Evolutionary conservation across 1,140 invertebrate species (phyloP).

Genomic region (Drosophila navojoa): DNA sequence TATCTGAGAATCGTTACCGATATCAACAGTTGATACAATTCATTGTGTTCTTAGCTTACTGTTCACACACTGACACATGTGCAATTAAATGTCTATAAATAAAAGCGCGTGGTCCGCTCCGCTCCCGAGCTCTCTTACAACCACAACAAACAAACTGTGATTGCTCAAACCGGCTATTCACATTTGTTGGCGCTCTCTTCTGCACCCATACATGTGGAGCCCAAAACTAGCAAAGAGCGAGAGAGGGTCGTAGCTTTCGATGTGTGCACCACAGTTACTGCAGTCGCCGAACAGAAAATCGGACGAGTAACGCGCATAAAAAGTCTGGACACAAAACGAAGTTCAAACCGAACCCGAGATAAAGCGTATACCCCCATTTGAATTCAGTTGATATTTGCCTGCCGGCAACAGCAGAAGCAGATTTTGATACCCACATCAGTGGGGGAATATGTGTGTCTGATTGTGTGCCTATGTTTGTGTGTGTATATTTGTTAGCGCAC

Average conservation of each 20-base stretch:
- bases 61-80: slow-evolving; percentile 5
- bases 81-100: slow-evolving; percentile 34
- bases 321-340: slow-evolving; percentile 62
- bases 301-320: slow-evolving; percentile 26
- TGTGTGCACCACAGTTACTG: slow-evolving; percentile 41
- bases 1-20: slow-evolving; percentile 11
- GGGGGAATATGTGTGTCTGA: slow-evolving; percentile 34
- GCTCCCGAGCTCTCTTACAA: slow-evolving; percentile 12
- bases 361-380: slow-evolving; percentile 36
- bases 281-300: slow-evolving; percentile 35
- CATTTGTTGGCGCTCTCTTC: slow-evolving; percentile 29
- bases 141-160: slow-evolving; percentile 20
- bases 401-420: slow-evolving; percentile 58
- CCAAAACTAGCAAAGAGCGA: slow-evolving; percentile 11
- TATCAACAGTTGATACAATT: slow-evolving; percentile 43
- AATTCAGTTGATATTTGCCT: slow-evolving; percentile 70
- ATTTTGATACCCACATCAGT: slow-evolving; percentile 26
- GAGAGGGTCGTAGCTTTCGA: slow-evolving; percentile 17
- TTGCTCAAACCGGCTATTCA: slow-evolving; percentile 46
- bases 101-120: slow-evolving; percentile 31
- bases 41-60: slow-evolving; percentile 29
- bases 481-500: slow-evolving; percentile 27
- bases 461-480: slow-evolving; percentile 15
- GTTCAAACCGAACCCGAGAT: slow-evolving; percentile 43
- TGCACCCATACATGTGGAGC: neutral